phyloP scores from a whole-genome alignment of 2,888 invertebrate species.

The Zygogramma bicolorata region DNA sequence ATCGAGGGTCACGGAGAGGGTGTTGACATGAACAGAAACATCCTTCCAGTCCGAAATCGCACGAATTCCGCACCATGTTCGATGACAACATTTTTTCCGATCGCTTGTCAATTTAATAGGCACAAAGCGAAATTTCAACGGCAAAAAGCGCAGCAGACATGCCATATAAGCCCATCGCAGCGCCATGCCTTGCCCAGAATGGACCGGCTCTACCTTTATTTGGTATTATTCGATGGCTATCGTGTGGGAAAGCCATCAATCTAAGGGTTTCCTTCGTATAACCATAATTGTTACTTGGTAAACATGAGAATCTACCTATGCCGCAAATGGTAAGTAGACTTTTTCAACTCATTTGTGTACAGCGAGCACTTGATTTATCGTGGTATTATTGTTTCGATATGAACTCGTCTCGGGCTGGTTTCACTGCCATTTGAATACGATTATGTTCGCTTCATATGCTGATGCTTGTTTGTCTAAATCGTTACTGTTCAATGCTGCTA shows the following conservation, averaged over 20 bases:
- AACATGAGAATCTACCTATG: slow-evolving; percentile 42
- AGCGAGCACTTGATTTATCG: background rate
- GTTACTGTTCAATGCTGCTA: no score
- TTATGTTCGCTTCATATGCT: background rate
- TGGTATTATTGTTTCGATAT: background rate
- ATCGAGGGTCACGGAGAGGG: no score
- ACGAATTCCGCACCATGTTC: background rate
- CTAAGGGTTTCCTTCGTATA: slow-evolving; percentile 38
- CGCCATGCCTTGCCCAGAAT: slow-evolving; percentile 59
- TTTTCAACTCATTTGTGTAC: slow-evolving; percentile 11
- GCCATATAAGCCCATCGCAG: slow-evolving; percentile 58
- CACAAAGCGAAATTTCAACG: slow-evolving; percentile 44
- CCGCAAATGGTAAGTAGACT: slow-evolving; percentile 23
- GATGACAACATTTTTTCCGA: slow-evolving; percentile 28
- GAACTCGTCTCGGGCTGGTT: background rate
- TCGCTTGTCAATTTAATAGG: slow-evolving; percentile 41
- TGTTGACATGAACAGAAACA: no score
- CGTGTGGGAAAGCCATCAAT: slow-evolving; percentile 64
- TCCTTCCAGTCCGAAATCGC: background rate
- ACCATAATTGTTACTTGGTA: slow-evolving; percentile 48
- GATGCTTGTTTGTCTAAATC: background rate
- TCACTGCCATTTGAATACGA: background rate
- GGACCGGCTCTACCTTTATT: slow-evolving; percentile 59
- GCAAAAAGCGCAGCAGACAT: slow-evolving; percentile 55
- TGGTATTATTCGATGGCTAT: slow-evolving; percentile 65